phyloP scores from a whole-genome alignment of 1,140 invertebrate species.

The Nasonia longicornis region DNA sequence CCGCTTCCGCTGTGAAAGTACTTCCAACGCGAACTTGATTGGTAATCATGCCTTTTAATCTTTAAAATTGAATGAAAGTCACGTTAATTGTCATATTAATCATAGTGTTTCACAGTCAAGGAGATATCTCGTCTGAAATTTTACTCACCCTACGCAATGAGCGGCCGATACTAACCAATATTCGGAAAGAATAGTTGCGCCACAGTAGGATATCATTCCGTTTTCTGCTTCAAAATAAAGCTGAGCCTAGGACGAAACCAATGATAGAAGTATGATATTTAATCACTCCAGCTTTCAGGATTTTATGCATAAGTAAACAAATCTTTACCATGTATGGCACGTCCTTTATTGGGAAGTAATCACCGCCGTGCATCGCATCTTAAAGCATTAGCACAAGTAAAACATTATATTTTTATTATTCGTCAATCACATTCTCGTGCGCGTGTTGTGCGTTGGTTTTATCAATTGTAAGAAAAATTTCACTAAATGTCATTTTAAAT shows the following conservation, averaged over 20 bases:
- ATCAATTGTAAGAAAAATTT: too few species aligned
- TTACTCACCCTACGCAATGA: constrained; percentile 18
- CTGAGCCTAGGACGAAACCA: constrained; percentile 8
- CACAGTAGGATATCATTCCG: background rate
- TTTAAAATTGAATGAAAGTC: too few species aligned
- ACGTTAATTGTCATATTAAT: too few species aligned
- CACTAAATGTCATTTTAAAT: background rate
- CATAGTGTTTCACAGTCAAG: background rate
- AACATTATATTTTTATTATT: background rate
- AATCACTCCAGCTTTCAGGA: background rate
- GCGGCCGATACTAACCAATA: constrained; percentile 32
- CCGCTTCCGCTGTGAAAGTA: background rate
- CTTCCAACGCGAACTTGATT: constrained; percentile 10
- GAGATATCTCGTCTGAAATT: background rate
- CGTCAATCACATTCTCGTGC: too few species aligned
- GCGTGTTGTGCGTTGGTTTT: too few species aligned
- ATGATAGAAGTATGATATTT: background rate
- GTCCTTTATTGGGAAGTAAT: background rate
- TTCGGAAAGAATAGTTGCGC: constrained; percentile 19
- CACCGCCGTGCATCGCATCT: constrained; percentile 6
- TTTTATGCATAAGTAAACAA: background rate
- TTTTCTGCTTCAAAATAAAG: background rate
- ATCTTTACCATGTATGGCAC: constrained; percentile 18
- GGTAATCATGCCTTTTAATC: too few species aligned
- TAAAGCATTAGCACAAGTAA: background rate